Evolutionary conservation across 1,140 invertebrate species (phyloP), one percentile per base, ranked within the genome.

Genomic region (Druon quercuslanigerum): DNA sequence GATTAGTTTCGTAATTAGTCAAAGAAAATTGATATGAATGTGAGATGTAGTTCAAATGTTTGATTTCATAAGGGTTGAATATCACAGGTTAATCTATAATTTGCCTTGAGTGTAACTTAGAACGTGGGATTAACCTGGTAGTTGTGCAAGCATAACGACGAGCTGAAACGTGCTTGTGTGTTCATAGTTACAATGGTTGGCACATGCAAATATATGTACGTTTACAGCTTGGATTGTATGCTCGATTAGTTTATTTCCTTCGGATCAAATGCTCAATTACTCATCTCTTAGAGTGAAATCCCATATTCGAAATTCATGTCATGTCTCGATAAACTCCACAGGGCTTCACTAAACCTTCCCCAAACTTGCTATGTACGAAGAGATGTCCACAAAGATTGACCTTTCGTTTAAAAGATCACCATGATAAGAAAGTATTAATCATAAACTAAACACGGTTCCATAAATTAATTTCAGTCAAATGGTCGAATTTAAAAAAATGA

Each of bases 301-400:
- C 60, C 60, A 46, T 33, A 33, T 66, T 66, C 60, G 60, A 66
- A 33, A 66, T 66, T 66, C 60, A 66, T 66, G 60, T 66, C 60
- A 66, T 66, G 60, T 16, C 11, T 14, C 25, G 60, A 66, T 66
- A 40, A 46, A 66, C 60, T 40, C 60, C 60, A 20, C 60, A 66
- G 33, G 60, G 40, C n/a, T 66, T 40, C 25, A 66, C 25, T 20
- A 14, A 66, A 66, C 33, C 60, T 66, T 66, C 14, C 11, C 14
- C 25, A 16, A 16, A 66, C 52, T n/a, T 54, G 52, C 40, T 46
- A 46, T 46, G 40, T 46, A 46, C 40, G 40, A 46, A 46, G 25
- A 46, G 7, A 5, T 46, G 40, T 11, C 40, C 40, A 46, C 40
- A 46, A 46, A 46, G 7, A 46, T 0, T 46, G 40, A 1, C 40